Evolutionary conservation across 1,140 invertebrate species (phyloP).

Genomic region (Venturia canescens): DNA sequence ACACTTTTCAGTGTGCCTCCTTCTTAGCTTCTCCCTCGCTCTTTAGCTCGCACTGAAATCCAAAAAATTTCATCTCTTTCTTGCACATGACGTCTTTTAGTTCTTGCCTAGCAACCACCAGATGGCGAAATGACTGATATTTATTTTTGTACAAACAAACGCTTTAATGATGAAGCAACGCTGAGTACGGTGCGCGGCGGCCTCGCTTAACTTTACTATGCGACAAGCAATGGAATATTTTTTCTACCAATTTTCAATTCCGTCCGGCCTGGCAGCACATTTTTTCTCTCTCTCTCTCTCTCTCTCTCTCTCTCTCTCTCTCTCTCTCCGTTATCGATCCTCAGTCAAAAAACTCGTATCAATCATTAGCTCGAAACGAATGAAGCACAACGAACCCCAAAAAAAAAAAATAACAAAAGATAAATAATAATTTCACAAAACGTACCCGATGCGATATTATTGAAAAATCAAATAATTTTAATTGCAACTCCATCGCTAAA

Average conservation of each 20-base stretch:
- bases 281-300: not conserved
- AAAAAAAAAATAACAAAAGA: too few relatives aligned
- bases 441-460: too few relatives aligned
- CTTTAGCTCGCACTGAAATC: not conserved
- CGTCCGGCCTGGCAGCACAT: not conserved
- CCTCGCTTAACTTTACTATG: slow-evolving; percentile 33
- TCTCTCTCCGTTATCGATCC: not conserved
- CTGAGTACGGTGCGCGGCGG: slow-evolving; percentile 44
- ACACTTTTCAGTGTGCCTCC: slow-evolving; percentile 1
- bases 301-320: not conserved
- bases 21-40: not conserved
- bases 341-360: too few relatives aligned
- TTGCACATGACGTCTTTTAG: not conserved
- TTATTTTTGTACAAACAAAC: slow-evolving; percentile 72
- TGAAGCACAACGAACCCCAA: too few relatives aligned
- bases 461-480: too few relatives aligned
- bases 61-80: slow-evolving; percentile 8
- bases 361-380: too few relatives aligned
- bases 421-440: too few relatives aligned
- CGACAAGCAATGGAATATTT: not conserved
- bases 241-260: not conserved
- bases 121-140: slow-evolving; percentile 66
- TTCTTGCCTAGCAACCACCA: slow-evolving; percentile 53
- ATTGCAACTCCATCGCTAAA: too few relatives aligned
- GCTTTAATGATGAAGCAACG: slow-evolving; percentile 69